Evolutionary conservation across 2,113 vertebrate genomes (phyloP), one percentile per base, ranked within the genome.

Genomic region (Menidia beryllina): DNA sequence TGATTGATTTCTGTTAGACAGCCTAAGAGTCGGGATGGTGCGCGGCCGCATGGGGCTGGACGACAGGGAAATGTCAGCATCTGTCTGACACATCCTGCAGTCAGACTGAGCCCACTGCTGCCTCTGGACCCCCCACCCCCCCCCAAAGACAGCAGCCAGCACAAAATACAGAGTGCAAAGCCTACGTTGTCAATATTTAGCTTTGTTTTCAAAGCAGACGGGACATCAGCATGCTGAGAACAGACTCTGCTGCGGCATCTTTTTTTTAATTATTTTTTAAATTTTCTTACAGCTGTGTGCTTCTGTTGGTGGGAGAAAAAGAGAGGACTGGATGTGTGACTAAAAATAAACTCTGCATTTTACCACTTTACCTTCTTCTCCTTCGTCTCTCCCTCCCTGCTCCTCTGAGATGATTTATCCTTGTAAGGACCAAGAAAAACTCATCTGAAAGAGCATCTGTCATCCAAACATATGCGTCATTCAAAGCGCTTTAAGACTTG

Each of bases 321-420:
- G 2, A n/a, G 30, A 54, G 36, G 24, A 39, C 27, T 67, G 24
- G 47, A 68, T 75, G 36, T 41, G 49, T 61, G 34, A 83, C 81
- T 88, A 90, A 83, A 90, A 87, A 91, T 89, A 90, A 51, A 78
- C 50, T 8, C 47, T 15, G 24, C 47, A 23, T 69, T 58, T 61
- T 53, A 34, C 30, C 30, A 8, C 36, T 9, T 25, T 27, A 70
- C 45, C 59, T 57, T 69, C 77, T 72, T 43, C 34, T 50, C 73
- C 62, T 78, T 80, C 17, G 73, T 89, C 80, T 85, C 77, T 77
- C 56, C 9, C 72, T 34, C 41, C 45, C 26, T 39, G 49, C 50
- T 49, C 81, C 61, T 23, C 38, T n/a, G 51, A 70, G 71, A 70
- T 45, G 23, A 66, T 17, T n/a, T 45, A n/a, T 19, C 41, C 41